Conservation (phyloP, 1,140 invertebrate genomes). For the Drosophila miranda region DNA sequence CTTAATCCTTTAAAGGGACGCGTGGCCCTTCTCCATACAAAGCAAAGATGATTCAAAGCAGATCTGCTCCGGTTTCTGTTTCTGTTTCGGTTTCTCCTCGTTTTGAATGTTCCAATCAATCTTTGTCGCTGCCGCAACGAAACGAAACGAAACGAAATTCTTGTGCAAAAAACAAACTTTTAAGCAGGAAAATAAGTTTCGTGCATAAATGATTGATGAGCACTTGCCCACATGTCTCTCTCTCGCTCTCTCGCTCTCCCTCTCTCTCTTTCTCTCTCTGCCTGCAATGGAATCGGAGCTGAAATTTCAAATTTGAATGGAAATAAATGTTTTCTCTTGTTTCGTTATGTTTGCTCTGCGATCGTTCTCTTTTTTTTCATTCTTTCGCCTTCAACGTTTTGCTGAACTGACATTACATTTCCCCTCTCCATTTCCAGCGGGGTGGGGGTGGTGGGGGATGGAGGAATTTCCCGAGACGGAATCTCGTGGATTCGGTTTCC, state of each 20-base stretch:
- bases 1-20: slow-evolving; percentile 45
- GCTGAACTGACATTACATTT: slow-evolving; percentile 18
- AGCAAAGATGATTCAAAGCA: slow-evolving; percentile 21
- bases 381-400: background rate
- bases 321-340: slow-evolving; percentile 36
- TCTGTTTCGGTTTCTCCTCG: slow-evolving; percentile 2
- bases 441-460: background rate
- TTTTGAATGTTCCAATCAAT: slow-evolving; percentile 68
- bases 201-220: slow-evolving; percentile 71
- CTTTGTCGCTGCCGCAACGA: slow-evolving; percentile 58
- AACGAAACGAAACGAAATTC: slow-evolving; percentile 19
- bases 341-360: slow-evolving; percentile 17
- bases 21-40: slow-evolving; percentile 4
- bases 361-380: slow-evolving; percentile 6
- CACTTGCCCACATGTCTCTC: slow-evolving; percentile 42
- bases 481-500: slow-evolving; percentile 3
- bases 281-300: slow-evolving; percentile 36
- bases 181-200: slow-evolving; percentile 72
- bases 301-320: slow-evolving; percentile 46
- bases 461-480: slow-evolving; percentile 38
- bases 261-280: background rate
- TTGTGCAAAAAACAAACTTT: slow-evolving; percentile 47
- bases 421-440: slow-evolving; percentile 17
- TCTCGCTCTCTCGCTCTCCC: slow-evolving; percentile 15
- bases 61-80: slow-evolving; percentile 13